Conservation (phyloP, 1,140 invertebrate species). For the Battus philenor region DNA sequence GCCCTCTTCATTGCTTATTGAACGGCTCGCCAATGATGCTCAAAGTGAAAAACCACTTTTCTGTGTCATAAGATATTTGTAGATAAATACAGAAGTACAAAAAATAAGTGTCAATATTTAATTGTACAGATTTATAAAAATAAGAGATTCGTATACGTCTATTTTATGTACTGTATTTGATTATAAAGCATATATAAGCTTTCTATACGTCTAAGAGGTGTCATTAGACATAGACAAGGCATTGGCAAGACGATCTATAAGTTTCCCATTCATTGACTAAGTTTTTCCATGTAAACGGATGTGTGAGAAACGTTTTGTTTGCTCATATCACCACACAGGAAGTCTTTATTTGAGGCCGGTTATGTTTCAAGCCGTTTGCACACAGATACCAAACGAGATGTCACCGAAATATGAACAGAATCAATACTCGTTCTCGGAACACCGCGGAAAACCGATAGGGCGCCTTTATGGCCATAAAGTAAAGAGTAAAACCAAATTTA, state of each 20-base stretch:
- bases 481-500: conserved; percentile 18
- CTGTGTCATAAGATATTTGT: no score
- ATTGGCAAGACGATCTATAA: conserved; percentile 1
- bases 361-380: conserved; percentile 37
- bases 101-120: no score
- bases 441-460: conserved; percentile 59
- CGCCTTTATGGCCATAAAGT: conserved; percentile 41
- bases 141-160: no score
- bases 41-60: no score
- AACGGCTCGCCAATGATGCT: no score
- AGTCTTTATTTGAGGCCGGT: conserved; percentile 58
- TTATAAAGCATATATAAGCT: no score
- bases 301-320: conserved; percentile 12
- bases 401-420: conserved; percentile 43
- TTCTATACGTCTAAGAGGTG: not conserved
- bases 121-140: no score
- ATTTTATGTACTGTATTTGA: no score
- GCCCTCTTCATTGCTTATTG: no score
- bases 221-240: no score
- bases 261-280: conserved; percentile 2
- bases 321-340: conserved; percentile 46
- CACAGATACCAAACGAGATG: conserved; percentile 35
- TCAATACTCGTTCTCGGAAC: conserved; percentile 53
- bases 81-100: no score
- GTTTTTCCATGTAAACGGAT: conserved; percentile 16